A percentile compares a stretch with the other conserved stretches of the same genome.
These are phyloP conservation scores for Anagrus nilaparvatae DNA, from an alignment of 1,140 invertebrate species.

Conservation along the genomic window DNA sequence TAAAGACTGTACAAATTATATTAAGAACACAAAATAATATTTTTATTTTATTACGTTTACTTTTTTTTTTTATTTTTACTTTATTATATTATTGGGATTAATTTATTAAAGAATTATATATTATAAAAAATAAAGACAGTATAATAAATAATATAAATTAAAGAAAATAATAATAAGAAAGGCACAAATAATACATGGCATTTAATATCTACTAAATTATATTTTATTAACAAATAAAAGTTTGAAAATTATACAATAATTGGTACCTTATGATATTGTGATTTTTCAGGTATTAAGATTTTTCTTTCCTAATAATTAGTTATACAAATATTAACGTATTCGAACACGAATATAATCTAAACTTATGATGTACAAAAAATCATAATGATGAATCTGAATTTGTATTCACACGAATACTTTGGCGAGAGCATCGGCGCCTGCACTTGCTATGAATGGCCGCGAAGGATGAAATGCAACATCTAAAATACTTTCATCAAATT, in stretches of 20 bases:
- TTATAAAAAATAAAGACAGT: too few species aligned
- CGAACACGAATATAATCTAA: conserved; percentile 36
- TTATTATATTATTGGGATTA: too few species aligned
- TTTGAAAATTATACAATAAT: conserved; percentile 20
- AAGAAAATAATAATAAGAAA: too few species aligned
- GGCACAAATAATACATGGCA: too few species aligned
- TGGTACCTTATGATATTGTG: conserved; percentile 17
- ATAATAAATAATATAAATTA: too few species aligned
- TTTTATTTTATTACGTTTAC: too few species aligned
- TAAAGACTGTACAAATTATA: too few species aligned
- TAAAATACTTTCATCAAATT: conserved; percentile 98
- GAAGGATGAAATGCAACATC: conserved; percentile 99
- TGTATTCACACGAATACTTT: conserved; percentile 83
- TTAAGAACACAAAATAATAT: too few species aligned
- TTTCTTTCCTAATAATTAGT: conserved; percentile 16
- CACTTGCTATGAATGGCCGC: conserved; percentile 95
- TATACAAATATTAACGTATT: conserved; percentile 21
- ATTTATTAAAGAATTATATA: too few species aligned
- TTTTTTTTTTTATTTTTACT: too few species aligned
- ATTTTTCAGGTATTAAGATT: conserved; percentile 18
- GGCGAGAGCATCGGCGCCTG: conserved; percentile 94
- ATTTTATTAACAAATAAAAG: conserved; percentile 16
- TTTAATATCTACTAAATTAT: conserved; percentile 15
- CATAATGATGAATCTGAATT: conserved; percentile 24
- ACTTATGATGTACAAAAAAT: conserved; percentile 38